Evolutionary conservation across 2,797 vertebrate genomes (phyloP).

Genomic region (Smutsia gigantea): DNA sequence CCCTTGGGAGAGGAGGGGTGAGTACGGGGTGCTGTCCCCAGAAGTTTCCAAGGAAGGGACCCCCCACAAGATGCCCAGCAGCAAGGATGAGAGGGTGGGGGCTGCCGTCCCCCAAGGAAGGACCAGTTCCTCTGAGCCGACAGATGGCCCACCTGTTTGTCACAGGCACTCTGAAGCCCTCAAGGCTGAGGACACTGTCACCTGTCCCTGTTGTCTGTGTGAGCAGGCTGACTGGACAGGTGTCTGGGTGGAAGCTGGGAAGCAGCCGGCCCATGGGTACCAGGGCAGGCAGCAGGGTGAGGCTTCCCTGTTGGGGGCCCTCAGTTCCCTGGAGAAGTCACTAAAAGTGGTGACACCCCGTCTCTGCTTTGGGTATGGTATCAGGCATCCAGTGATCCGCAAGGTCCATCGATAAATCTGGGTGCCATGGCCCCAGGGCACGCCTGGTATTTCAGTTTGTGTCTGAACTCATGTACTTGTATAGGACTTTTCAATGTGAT

Average conservation of each 20-base stretch:
- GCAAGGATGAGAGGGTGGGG: accelerated
- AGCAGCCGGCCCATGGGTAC: not conserved
- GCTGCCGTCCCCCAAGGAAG: not conserved
- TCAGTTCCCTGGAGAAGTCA: not conserved
- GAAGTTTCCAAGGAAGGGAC: too few species aligned
- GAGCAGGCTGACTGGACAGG: not conserved
- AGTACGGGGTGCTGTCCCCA: not conserved
- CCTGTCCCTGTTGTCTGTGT: not conserved
- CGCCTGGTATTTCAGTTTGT: not conserved
- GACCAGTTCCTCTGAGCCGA: not conserved
- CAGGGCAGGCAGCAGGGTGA: not conserved
- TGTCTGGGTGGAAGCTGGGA: not conserved
- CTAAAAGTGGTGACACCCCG: not conserved
- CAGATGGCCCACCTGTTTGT: accelerated
- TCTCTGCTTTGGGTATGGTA: accelerated
- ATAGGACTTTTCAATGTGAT: not conserved
- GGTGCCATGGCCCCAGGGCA: not conserved
- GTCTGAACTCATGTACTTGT: accelerated
- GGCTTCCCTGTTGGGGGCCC: not conserved
- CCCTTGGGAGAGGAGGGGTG: not conserved
- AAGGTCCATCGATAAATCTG: accelerated
- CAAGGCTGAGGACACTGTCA: too few species aligned
- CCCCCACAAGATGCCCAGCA: not conserved
- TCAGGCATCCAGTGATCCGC: accelerated
- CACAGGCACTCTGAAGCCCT: not conserved